Evolutionary conservation across 2,797 vertebrate species (phyloP).

Genomic region (Halcyon badia): DNA sequence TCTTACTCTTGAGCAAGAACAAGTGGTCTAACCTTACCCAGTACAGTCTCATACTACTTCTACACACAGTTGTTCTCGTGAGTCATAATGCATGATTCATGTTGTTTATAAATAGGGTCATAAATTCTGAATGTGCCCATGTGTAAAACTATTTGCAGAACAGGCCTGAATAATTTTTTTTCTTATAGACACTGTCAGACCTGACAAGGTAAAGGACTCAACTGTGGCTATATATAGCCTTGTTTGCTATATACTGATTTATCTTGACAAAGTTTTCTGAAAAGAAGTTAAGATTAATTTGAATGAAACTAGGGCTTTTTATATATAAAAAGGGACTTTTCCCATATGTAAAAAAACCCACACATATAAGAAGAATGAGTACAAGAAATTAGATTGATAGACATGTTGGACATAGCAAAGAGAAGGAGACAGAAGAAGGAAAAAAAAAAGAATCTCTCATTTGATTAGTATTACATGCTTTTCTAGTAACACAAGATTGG

Average conservation of each 20-base stretch:
- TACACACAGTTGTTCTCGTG: neutral
- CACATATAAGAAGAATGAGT: neutral
- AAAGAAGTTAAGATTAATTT: neutral
- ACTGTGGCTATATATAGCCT: neutral
- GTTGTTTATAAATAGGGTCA: constrained; percentile 11
- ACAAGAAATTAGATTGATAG: neutral
- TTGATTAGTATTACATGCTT: neutral
- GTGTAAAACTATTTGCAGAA: neutral
- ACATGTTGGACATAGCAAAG: neutral
- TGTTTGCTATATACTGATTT: neutral
- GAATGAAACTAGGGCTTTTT: neutral
- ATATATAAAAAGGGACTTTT: neutral
- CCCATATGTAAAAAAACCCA: rapidly evolving
- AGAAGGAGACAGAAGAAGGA: neutral
- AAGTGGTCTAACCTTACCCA: neutral
- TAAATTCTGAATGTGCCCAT: neutral
- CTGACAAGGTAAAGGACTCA: neutral
- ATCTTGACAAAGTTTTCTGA: neutral
- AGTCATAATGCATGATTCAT: neutral
- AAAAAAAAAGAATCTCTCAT: neutral
- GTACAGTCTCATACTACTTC: neutral
- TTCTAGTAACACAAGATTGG: neutral
- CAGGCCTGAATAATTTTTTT: neutral
- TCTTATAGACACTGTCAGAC: neutral
- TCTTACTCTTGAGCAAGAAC: neutral